Evolutionary conservation across 1,140 invertebrate genomes (phyloP).

Genomic region (Zelostemma sp.): DNA sequence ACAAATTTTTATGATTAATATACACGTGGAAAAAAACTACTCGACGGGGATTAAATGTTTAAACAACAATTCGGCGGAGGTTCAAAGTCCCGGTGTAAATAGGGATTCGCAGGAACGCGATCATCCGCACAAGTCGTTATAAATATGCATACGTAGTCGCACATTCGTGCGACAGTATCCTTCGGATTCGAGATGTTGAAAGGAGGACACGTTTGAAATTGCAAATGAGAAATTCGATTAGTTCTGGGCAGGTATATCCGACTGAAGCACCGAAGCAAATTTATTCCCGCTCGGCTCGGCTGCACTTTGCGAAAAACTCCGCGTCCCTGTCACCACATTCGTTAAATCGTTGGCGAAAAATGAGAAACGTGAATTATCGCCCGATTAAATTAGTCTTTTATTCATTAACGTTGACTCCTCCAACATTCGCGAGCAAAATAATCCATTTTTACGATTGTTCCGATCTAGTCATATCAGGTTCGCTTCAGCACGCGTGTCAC

Average conservation of each 20-base stretch:
- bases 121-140: conserved; percentile 4
- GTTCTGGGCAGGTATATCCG: conserved; percentile 2
- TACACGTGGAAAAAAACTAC: too few relatives aligned
- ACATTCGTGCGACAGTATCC: conserved; percentile 3
- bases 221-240: conserved; percentile 12
- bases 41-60: not conserved
- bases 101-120: not conserved
- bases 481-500: too few relatives aligned
- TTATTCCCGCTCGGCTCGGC: not conserved
- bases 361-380: too few relatives aligned
- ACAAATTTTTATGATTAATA: too few relatives aligned
- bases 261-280: not conserved
- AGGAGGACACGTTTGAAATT: conserved; percentile 11
- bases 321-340: too few relatives aligned
- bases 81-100: not conserved
- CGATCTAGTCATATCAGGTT: too few relatives aligned
- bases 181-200: conserved; percentile 1
- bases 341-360: too few relatives aligned
- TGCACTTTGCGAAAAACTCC: conserved; percentile 3
- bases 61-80: not conserved
- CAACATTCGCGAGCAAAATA: too few relatives aligned
- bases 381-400: too few relatives aligned
- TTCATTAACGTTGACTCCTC: too few relatives aligned
- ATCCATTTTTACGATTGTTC: too few relatives aligned
- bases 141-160: conserved; percentile 9